phyloP scores from a whole-genome alignment of 1,140 invertebrate species.

The Apis florea region DNA sequence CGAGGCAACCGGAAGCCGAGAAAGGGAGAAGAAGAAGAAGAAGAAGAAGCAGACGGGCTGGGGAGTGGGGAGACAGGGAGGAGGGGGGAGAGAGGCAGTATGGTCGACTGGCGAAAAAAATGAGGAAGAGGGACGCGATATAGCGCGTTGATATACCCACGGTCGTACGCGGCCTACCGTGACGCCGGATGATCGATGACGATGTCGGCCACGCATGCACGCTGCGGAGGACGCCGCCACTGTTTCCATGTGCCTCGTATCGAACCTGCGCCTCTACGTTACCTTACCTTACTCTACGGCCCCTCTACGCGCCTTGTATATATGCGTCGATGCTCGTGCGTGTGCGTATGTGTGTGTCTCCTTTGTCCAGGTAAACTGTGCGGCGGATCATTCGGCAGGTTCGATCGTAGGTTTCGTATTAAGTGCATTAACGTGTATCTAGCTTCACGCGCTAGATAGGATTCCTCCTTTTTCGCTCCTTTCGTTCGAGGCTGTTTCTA shows the following conservation, averaged over 20 bases:
- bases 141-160: slow-evolving; percentile 61
- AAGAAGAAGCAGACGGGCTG: neutral
- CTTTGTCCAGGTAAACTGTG: slow-evolving; percentile 14
- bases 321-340: slow-evolving; percentile 8
- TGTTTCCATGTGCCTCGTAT: neutral
- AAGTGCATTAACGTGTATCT: slow-evolving; percentile 60
- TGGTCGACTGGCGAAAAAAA: slow-evolving; percentile 59
- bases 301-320: neutral
- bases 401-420: slow-evolving; percentile 48
- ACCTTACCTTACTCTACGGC: too few relatives aligned
- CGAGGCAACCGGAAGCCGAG: slow-evolving; percentile 56
- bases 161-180: slow-evolving; percentile 63
- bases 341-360: slow-evolving; percentile 1
- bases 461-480: neutral
- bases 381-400: neutral
- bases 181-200: slow-evolving; percentile 66
- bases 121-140: slow-evolving; percentile 61
- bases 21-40: neutral
- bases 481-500: too few relatives aligned
- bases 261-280: too few relatives aligned
- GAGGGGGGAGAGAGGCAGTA: slow-evolving; percentile 18
- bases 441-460: neutral
- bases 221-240: neutral
- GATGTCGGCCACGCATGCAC: slow-evolving; percentile 58
- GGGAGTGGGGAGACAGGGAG: neutral